Evolutionary conservation across 2,888 invertebrate genomes (phyloP).

Genomic region (Minunthozetes semirufus): DNA sequence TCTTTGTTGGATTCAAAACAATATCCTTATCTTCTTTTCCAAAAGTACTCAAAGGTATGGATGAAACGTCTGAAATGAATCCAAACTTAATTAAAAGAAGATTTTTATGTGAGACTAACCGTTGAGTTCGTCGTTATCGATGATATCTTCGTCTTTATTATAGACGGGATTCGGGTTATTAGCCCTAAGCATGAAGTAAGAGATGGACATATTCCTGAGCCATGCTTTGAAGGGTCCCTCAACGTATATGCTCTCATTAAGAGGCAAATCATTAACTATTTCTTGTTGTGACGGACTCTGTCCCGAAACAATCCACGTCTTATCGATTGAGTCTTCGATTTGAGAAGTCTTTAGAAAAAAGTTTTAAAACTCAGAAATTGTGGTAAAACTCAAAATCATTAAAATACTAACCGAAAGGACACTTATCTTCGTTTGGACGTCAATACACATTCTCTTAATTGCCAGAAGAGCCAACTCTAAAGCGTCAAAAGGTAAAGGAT

Average conservation of each 20-base stretch:
- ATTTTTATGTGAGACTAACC: neutral
- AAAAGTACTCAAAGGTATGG: slow-evolving; percentile 44
- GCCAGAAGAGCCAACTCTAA: slow-evolving; percentile 73
- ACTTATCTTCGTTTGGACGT: slow-evolving; percentile 61
- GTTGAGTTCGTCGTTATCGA: slow-evolving; percentile 28
- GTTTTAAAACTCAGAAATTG: neutral
- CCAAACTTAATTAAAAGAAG: neutral
- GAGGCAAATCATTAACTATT: slow-evolving; percentile 60
- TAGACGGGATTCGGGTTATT: slow-evolving; percentile 48
- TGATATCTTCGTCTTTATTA: slow-evolving; percentile 28
- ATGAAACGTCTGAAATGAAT: slow-evolving; percentile 58
- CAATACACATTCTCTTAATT: slow-evolving; percentile 74
- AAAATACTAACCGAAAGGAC: slow-evolving; percentile 57
- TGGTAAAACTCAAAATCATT: no score
- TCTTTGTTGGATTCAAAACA: slow-evolving; percentile 52
- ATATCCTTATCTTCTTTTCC: slow-evolving; percentile 43
- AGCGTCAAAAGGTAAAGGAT: slow-evolving; percentile 66
- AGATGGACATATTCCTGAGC: slow-evolving; percentile 64
- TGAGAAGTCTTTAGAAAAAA: neutral
- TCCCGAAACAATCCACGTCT: slow-evolving; percentile 86
- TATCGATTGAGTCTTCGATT: slow-evolving; percentile 66
- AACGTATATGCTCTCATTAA: slow-evolving; percentile 62
- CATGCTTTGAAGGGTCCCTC: slow-evolving; percentile 78
- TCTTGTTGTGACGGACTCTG: slow-evolving; percentile 69
- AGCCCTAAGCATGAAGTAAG: slow-evolving; percentile 74